A percentile compares a stretch with the other conserved stretches of the same genome.
These are phyloP conservation scores for Lamellibrachia luymesi DNA, from an alignment of 1,140 invertebrate genomes.

Conservation along the genomic window DNA sequence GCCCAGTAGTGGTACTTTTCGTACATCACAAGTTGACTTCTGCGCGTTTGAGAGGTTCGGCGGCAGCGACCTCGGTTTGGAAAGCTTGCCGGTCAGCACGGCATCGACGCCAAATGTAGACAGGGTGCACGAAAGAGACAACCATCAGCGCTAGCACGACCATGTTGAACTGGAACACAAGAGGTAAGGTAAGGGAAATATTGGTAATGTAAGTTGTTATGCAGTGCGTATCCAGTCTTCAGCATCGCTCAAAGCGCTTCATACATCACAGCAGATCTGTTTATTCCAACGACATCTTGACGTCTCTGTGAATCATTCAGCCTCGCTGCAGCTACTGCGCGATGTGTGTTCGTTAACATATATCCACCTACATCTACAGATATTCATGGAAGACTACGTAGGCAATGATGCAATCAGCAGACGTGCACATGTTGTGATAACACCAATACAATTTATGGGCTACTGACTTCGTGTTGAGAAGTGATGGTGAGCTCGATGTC, in stretches of 20 bases:
- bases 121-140: conserved; percentile 26
- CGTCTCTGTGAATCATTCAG: no score
- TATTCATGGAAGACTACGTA: no score
- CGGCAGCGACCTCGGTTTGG: neutral
- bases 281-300: no score
- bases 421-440: no score
- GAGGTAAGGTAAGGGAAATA: neutral
- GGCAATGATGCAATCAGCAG: no score
- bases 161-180: conserved; percentile 29
- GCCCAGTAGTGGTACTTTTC: neutral
- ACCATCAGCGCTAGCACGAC: conserved; percentile 31
- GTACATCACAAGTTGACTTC: neutral
- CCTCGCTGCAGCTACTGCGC: no score
- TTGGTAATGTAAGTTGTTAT: neutral
- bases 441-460: no score
- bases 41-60: neutral
- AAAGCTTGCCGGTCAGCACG: conserved; percentile 21
- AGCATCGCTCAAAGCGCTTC: neutral
- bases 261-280: no score
- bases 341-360: no score
- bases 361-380: no score
- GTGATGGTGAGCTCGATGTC: no score
- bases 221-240: neutral
- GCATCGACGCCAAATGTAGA: conserved; percentile 30
- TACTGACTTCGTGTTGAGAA: no score